These are phyloP conservation scores for Dreissena rostriformis DNA, from an alignment of 1,140 invertebrate species.

Conservation along the genomic window DNA sequence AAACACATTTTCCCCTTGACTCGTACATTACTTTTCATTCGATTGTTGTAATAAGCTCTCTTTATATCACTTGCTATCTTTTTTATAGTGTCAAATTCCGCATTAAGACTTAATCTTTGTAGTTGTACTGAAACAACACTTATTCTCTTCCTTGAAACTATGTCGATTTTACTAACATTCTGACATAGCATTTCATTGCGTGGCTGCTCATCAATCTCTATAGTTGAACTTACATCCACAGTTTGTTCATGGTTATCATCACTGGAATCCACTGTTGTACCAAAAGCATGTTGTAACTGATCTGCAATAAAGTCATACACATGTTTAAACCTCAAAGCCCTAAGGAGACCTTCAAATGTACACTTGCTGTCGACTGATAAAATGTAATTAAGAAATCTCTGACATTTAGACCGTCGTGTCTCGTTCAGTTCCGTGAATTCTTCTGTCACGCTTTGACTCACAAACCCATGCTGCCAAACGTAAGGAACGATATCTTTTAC, in stretches of 20 bases:
- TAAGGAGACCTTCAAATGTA: conserved; percentile 9
- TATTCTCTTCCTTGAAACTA: conserved; percentile 6
- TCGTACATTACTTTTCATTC: neutral
- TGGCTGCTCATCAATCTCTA: neutral
- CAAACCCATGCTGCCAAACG: conserved; percentile 12
- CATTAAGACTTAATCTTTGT: conserved; percentile 27
- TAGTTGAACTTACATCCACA: neutral
- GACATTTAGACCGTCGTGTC: conserved; percentile 10
- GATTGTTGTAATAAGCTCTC: conserved; percentile 1
- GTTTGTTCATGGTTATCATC: neutral
- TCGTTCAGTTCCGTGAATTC: conserved; percentile 18
- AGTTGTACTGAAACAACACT: conserved; percentile 15
- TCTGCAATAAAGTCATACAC: conserved; percentile 20
- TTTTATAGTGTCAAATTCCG: neutral
- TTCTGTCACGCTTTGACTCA: neutral
- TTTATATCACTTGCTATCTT: neutral
- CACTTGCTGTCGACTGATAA: neutral
- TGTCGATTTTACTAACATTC: conserved; percentile 15
- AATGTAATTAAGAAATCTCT: conserved; percentile 1
- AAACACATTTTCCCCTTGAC: conserved; percentile 12
- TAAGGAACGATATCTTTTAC: conserved; percentile 11
- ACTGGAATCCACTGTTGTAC: neutral
- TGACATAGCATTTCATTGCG: conserved; percentile 10
- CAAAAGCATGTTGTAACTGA: neutral
- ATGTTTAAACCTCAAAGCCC: conserved; percentile 2